Evolutionary conservation across 2,797 vertebrate species (phyloP), one percentile per base, ranked within the genome.

Genomic region (Carapus acus): DNA sequence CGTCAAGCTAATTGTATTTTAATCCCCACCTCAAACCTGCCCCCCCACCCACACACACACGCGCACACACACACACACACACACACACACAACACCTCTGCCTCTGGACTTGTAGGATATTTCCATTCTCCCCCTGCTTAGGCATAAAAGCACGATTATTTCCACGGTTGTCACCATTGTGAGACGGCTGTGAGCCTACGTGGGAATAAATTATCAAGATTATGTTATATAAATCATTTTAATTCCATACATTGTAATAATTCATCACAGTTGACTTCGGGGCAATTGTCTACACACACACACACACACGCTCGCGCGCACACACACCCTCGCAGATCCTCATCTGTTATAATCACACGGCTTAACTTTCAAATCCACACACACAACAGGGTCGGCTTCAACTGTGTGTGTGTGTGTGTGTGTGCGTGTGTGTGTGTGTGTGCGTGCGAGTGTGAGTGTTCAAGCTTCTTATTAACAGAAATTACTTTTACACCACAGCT

Each of bases 161-260:
- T 27, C 22, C 9, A 43, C 16, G 53, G 17, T 22, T 49, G 20
- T 43, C 61, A 42, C 7, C 11, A 38, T 52, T 49, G 17, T 53
- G 46, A 31, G 36, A 43, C 39, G 58, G 43, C 49, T 73, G 55
- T 49, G 34, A 59, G 13, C 29, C 46, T 43, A 55, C 20, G 45
- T 42, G 47, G 19, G 43, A 59, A 65, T 59, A 44, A 66, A 69
- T 57, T 23, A 66, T 58, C 44, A 46, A 45, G 24, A 33, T 43
- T 36, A 13, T n/a, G 12, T 15, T 15, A 36, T n/a, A 36, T 36
- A 36, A 36, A 36, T 36, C 12, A 36, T 36, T 36, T 15, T 3
- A 36, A 36, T 4, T 54, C 17, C 6, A 18, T 16, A 12, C 47
- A 49, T 15, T 55, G 19, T 19, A 43, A 37, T 40, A n/a, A 22